Conservation (phyloP, 2,888 invertebrate genomes). For the Synergus japonicus region DNA sequence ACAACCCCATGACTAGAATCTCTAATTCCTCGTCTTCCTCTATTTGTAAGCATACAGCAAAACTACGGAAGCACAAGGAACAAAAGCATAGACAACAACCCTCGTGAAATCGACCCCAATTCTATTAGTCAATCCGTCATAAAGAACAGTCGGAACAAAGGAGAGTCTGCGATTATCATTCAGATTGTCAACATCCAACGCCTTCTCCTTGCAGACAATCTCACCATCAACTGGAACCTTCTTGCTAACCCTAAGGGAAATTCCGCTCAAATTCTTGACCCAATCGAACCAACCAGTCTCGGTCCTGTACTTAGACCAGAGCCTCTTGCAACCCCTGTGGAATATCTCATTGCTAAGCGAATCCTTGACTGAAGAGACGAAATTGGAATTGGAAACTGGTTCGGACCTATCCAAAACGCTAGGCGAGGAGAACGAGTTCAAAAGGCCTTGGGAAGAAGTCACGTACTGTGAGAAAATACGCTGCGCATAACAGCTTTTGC, state of each 20-base stretch:
- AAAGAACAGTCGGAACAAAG: constrained; percentile 65
- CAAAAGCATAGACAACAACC: constrained; percentile 66
- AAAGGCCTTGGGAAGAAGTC: constrained; percentile 4
- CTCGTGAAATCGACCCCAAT: constrained; percentile 66
- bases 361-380: constrained; percentile 49
- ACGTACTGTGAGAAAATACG: constrained; percentile 26
- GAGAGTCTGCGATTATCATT: constrained; percentile 64
- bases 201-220: constrained; percentile 44
- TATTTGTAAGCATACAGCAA: constrained; percentile 69
- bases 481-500: background rate
- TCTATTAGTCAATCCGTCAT: constrained; percentile 63
- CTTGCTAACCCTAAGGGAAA: constrained; percentile 39
- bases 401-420: background rate
- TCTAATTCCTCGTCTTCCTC: background rate
- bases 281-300: background rate
- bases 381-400: background rate
- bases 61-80: constrained; percentile 70
- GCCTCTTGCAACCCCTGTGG: constrained; percentile 59
- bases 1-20: constrained; percentile 17
- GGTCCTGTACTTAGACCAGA: constrained; percentile 50
- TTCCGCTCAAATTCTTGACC: constrained; percentile 46
- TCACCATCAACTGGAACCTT: background rate
- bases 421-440: background rate
- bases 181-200: constrained; percentile 43
- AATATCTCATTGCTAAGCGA: constrained; percentile 60